These are phyloP conservation scores for Altica lythri DNA, from an alignment of 2,888 invertebrate genomes.

Conservation along the genomic window DNA sequence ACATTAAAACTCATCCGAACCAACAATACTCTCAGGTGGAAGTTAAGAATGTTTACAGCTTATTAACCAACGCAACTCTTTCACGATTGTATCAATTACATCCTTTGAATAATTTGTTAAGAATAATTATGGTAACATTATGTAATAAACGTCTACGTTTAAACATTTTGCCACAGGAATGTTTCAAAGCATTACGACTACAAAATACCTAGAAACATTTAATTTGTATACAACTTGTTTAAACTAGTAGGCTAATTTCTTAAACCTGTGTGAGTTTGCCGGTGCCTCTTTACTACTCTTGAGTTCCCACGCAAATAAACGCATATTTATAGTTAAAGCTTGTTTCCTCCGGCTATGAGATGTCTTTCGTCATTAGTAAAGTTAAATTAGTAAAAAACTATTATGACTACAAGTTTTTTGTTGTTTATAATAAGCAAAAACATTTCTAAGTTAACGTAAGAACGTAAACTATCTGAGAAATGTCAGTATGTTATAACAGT, in stretches of 20 bases:
- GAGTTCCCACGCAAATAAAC: constrained; percentile 48
- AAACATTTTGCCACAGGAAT: neutral
- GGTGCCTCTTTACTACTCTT: constrained; percentile 37
- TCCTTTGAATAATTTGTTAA: neutral
- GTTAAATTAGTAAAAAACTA: too few relatives aligned
- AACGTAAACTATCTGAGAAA: too few relatives aligned
- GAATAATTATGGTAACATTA: constrained; percentile 1
- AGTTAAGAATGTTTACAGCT: too few relatives aligned
- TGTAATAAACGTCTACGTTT: neutral
- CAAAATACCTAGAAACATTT: constrained; percentile 33
- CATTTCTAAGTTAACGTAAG: too few relatives aligned
- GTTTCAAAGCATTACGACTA: constrained; percentile 1
- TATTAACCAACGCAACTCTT: neutral
- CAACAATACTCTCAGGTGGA: too few relatives aligned
- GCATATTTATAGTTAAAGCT: constrained; percentile 40
- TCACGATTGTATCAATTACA: neutral
- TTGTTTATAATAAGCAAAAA: too few relatives aligned
- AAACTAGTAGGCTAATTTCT: constrained; percentile 36
- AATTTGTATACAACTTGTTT: constrained; percentile 38
- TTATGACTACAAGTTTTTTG: too few relatives aligned
- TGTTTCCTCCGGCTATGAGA: constrained; percentile 19
- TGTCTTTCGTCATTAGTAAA: too few relatives aligned
- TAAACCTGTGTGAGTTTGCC: constrained; percentile 28
- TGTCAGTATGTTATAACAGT: too few relatives aligned
- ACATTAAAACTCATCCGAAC: too few relatives aligned